Evolutionary conservation across 2,888 invertebrate species (phyloP), one percentile per base, ranked within the genome.

Genomic region (Trichopoda pennipes): DNA sequence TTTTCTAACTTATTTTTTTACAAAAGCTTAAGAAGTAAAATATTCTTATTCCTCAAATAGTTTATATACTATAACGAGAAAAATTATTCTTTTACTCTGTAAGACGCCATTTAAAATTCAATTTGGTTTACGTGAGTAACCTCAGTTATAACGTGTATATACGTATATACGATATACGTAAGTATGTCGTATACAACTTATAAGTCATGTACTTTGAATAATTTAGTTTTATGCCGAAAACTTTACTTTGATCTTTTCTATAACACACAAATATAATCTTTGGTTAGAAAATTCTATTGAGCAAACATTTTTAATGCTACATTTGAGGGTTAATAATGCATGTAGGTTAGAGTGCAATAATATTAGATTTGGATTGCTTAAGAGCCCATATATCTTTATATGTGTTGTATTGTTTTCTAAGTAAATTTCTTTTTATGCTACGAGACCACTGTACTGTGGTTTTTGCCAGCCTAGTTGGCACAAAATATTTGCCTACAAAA

Each of bases 401-500:
- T 53, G 44, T 51, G 68, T 44, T 55, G 28, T 42, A 19, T 58
- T 56, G 53, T 64, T n/a, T 66, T 53, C 53, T 51, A 80, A 75
- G 70, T 68, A 61, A 79, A 73, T 74, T 61, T 56, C 38, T 56
- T 73, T 78, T 70, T 32, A 49, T 79, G 61, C 73, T 73, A 61
- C 79, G 74, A 61, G 55, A 79, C 79, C 79, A 79, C 79, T 79
- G 73, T 61, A 55, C 68, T 74, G 73, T 79, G 66, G 79, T 68
- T 53, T 60, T 68, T 51, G 56, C 17, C 63, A 28, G 61, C 61
- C 53, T 42, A 68, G 0, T 49, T 64, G 64, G 32, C 68, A 53
- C 42, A 49, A 58, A 21, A 6, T n/a, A 51, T 44, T 60, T 47
- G 21, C 60, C 66, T 51, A 63, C 28, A 38, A 53, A 60, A 68